These are phyloP conservation scores for Halcyon chelicuti DNA, from an alignment of 2,797 vertebrate genomes.

Conservation along the genomic window DNA sequence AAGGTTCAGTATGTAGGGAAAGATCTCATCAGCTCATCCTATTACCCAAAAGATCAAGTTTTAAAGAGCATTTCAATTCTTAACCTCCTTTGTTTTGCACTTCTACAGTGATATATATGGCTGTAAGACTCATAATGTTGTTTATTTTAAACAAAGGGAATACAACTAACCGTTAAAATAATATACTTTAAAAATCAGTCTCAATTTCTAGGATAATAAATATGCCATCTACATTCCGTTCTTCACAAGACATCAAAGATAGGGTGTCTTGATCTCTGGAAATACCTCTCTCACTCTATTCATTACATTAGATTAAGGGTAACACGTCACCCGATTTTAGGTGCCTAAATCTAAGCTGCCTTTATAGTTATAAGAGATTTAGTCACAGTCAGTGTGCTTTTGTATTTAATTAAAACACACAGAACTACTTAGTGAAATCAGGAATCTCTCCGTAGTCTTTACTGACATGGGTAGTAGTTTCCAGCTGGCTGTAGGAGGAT, in stretches of 20 bases:
- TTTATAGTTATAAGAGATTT: neutral
- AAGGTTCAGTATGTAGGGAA: neutral
- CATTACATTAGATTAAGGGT: neutral
- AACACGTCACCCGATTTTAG: neutral
- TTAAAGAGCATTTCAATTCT: neutral
- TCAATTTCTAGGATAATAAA: neutral
- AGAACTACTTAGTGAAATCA: neutral
- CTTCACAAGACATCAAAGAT: neutral
- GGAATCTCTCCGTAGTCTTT: neutral
- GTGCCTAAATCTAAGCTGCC: neutral
- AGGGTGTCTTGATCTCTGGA: neutral
- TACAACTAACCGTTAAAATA: neutral
- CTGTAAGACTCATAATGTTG: neutral
- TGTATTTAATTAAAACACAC: neutral
- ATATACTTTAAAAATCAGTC: neutral
- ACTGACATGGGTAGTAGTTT: rapidly evolving
- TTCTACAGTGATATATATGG: neutral
- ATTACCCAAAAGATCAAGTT: neutral
- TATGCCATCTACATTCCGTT: too few species aligned
- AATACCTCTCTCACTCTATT: neutral
- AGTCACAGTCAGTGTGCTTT: neutral
- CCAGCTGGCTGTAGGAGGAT: neutral
- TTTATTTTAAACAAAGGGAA: neutral
- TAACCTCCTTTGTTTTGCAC: neutral
- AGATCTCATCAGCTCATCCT: neutral